These are phyloP conservation scores for Melieria omissa DNA, from an alignment of 2,888 invertebrate species.

Conservation along the genomic window DNA sequence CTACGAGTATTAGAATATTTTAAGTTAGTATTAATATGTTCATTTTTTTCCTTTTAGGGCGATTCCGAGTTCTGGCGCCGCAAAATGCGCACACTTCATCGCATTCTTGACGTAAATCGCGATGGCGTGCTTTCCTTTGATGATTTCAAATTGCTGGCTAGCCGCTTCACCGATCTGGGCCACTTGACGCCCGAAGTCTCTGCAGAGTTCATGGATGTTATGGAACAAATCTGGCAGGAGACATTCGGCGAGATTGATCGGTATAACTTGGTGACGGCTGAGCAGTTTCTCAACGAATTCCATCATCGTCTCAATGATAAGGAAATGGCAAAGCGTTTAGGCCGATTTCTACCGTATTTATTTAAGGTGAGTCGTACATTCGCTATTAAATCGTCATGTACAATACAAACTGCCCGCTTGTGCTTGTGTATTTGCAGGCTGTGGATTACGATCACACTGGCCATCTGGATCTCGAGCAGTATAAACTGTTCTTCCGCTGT, in stretches of 20 bases:
- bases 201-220: constrained; percentile 76
- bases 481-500: constrained; percentile 84
- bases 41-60: constrained; percentile 53
- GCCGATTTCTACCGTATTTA: constrained; percentile 82
- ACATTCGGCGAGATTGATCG: constrained; percentile 85
- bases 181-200: constrained; percentile 76
- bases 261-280: constrained; percentile 84
- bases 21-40: not conserved
- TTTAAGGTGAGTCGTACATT: constrained; percentile 73
- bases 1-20: too few species aligned
- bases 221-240: constrained; percentile 85
- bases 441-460: constrained; percentile 85
- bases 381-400: too few species aligned
- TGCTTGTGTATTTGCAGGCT: constrained; percentile 69
- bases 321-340: constrained; percentile 77
- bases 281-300: constrained; percentile 85
- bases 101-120: constrained; percentile 84
- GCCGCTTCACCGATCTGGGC: constrained; percentile 80
- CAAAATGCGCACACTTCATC: constrained; percentile 87
- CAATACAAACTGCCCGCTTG: too few species aligned
- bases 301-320: constrained; percentile 83
- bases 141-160: constrained; percentile 80
- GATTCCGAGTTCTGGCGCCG: constrained; percentile 79
- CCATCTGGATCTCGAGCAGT: constrained; percentile 82
- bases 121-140: constrained; percentile 87